phyloP scores from a whole-genome alignment of 2,113 vertebrate species.

The Balaeniceps rex region DNA sequence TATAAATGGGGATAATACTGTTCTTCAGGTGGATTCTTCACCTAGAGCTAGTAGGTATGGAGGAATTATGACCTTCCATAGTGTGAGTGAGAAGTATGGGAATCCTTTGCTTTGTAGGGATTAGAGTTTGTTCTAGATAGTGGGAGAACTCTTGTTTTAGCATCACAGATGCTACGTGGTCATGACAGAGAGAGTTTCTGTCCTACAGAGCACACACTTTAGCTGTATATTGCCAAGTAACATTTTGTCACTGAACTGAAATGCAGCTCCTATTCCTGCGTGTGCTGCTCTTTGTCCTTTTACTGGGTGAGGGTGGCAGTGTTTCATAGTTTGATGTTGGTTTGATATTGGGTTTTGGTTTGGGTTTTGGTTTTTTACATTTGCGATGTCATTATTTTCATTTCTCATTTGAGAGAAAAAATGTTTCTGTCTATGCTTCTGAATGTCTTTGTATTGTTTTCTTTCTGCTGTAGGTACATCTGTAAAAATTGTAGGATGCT shows the following conservation, averaged over 20 bases:
- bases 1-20: neutral
- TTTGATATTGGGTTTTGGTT: neutral
- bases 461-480: neutral
- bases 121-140: neutral
- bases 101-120: neutral
- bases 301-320: neutral
- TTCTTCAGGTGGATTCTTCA: neutral
- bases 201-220: neutral
- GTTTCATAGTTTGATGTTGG: neutral
- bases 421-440: neutral
- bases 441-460: neutral
- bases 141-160: neutral
- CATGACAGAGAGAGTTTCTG: neutral
- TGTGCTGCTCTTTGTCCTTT: neutral
- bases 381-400: neutral
- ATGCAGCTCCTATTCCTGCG: neutral
- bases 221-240: neutral
- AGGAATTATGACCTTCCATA: neutral
- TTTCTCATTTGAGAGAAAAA: neutral
- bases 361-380: neutral
- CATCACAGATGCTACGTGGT: neutral
- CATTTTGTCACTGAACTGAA: neutral
- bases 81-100: neutral
- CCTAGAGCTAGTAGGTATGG: neutral
- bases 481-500: neutral